phyloP scores from a whole-genome alignment of 2,113 vertebrate genomes.

The Rana temporaria region DNA sequence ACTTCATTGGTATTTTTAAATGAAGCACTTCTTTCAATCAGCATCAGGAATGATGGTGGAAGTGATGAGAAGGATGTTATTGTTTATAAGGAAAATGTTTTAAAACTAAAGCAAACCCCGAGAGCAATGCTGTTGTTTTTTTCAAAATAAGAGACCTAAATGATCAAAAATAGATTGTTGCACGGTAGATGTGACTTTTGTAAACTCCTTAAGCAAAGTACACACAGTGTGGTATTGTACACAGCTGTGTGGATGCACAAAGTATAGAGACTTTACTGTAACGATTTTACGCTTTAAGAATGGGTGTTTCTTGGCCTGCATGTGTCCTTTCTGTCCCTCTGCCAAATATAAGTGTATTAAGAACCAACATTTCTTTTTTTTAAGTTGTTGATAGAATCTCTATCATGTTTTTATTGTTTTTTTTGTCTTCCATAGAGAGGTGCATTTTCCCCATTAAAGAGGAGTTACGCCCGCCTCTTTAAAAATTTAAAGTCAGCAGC shows the following conservation, averaged over 20 bases:
- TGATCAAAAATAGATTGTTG: neutral
- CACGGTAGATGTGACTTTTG: neutral
- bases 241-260: neutral
- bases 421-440: too few relatives aligned
- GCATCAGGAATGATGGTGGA: constrained; percentile 30
- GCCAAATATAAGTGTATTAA: too few relatives aligned
- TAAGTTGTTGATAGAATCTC: too few relatives aligned
- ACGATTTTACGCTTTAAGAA: too few relatives aligned
- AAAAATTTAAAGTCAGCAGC: too few relatives aligned
- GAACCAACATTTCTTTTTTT: too few relatives aligned
- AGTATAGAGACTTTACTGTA: too few relatives aligned
- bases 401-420: too few relatives aligned
- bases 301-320: too few relatives aligned
- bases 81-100: constrained; percentile 49
- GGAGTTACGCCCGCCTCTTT: too few relatives aligned
- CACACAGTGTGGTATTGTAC: neutral
- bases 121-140: neutral
- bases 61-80: constrained; percentile 50
- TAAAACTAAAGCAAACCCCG: constrained; percentile 23
- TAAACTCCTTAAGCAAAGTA: neutral
- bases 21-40: constrained; percentile 44
- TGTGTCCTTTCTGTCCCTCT: too few relatives aligned
- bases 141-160: neutral
- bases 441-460: too few relatives aligned
- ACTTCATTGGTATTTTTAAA: constrained; percentile 44